phyloP scores from a whole-genome alignment of 2,888 invertebrate genomes.

The Celastrina argiolus region DNA sequence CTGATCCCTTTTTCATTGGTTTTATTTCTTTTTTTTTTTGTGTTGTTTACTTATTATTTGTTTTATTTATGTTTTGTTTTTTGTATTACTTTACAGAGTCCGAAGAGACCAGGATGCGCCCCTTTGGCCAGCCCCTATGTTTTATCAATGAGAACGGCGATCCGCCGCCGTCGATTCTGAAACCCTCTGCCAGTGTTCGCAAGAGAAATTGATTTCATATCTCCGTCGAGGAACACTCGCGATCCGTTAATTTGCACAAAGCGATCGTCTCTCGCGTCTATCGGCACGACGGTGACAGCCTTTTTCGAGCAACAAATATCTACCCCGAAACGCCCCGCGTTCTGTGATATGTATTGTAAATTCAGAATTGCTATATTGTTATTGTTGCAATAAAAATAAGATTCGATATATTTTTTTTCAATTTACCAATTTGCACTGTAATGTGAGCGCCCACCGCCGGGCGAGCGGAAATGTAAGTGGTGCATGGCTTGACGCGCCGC shows the following conservation, averaged over 20 bases:
- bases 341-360: slow-evolving; percentile 68
- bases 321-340: slow-evolving; percentile 77
- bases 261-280: slow-evolving; percentile 50
- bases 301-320: slow-evolving; percentile 53
- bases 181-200: slow-evolving; percentile 72
- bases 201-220: slow-evolving; percentile 64
- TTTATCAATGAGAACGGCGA: slow-evolving; percentile 78
- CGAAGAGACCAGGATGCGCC: slow-evolving; percentile 80
- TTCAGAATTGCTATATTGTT: slow-evolving; percentile 46
- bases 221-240: slow-evolving; percentile 20
- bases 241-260: slow-evolving; percentile 26
- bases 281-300: slow-evolving; percentile 51
- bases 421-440: slow-evolving; percentile 50
- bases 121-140: slow-evolving; percentile 89
- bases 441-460: slow-evolving; percentile 48
- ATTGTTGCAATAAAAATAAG: slow-evolving; percentile 75
- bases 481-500: slow-evolving; percentile 71
- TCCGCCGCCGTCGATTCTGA: slow-evolving; percentile 73
- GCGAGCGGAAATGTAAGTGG: slow-evolving; percentile 62
- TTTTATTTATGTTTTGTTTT: slow-evolving; percentile 45
- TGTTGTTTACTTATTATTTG: slow-evolving; percentile 41
- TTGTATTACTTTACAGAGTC: slow-evolving; percentile 70
- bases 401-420: slow-evolving; percentile 57
- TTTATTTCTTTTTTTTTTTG: slow-evolving; percentile 38
- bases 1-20: slow-evolving; percentile 33